Evolutionary conservation across 2,888 invertebrate species (phyloP), one percentile per base, ranked within the genome.

Genomic region (Cataglyphis altisquamis): DNA sequence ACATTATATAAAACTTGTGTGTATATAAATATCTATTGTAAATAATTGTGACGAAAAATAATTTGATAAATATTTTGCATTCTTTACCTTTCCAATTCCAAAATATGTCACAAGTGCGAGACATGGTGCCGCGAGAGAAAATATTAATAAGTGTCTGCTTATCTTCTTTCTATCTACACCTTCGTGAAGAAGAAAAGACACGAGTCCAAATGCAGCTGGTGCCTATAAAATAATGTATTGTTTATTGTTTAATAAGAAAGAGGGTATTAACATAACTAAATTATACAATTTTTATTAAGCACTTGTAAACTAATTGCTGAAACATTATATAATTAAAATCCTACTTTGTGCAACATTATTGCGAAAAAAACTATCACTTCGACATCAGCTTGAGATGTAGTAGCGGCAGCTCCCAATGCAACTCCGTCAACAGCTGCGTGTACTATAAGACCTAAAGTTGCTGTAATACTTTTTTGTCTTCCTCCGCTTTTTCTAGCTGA

Each of bases 391-490:
- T 99, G 99, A 3, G 98, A 97, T 0, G 99, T 99, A 0, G 98
- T 98, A 0, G 99, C 99, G 0, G 99, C 99, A 1, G 99, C 99
- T n/a, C 99, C 99, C 21, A 99, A 95, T 0, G 99, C 99, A 15
- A 99, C 97, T 3, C 99, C 99, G 95, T 99, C 99, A 82, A 99
- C 99, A 97, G 99, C 99, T 0, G 99, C 99, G 94, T 99, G 99
- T 0, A 99, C 99, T 0, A 99, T 99, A 5, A 99, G 95, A 0
- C 99, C 99, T 1, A 99, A 96, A 0, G 99, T 99, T 0, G 99
- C 99, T 0, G 99, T 99, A 62, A 98, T 96, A 91, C 97, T 98
- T 90, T 96, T 96, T 91, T 97, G 97, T 84, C 96, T 95, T 75
- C 96, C 96, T 90, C 97, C 97, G 81, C 95, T 96, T 91, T 95